Percentiles rank a stretch among this genome's conserved stretches.
phyloP scores from a whole-genome alignment of 2,797 vertebrate genomes.

The Perodicticus potto region DNA sequence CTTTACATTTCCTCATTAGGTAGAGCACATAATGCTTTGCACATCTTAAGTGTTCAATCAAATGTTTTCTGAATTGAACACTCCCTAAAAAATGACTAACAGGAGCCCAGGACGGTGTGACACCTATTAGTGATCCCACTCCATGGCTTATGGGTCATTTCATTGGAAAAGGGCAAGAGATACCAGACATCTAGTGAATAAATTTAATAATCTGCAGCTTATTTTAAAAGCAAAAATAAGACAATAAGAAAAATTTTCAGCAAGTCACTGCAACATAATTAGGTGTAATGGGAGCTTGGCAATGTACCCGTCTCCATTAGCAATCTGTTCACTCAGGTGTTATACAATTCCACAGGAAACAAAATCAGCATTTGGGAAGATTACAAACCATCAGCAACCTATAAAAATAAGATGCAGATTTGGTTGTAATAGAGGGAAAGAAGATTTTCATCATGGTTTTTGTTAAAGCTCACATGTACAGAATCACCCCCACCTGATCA shows the following conservation, averaged over 20 bases:
- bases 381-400: constrained; percentile 53
- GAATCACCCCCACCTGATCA: not conserved
- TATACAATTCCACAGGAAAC: constrained; percentile 28
- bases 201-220: not conserved
- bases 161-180: not conserved
- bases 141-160: not conserved
- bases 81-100: not conserved
- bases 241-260: not conserved
- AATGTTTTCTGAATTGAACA: constrained; percentile 30
- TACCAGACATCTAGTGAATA: not conserved
- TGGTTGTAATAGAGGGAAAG: not conserved
- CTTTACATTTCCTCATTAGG: not conserved
- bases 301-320: constrained; percentile 38
- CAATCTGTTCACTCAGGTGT: constrained; percentile 54
- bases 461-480: not conserved
- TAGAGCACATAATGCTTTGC: not conserved
- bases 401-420: not conserved
- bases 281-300: constrained; percentile 43
- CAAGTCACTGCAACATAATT: not conserved
- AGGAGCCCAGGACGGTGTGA: not conserved
- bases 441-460: not conserved
- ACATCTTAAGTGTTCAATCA: not conserved
- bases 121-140: not conserved
- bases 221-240: constrained; percentile 61
- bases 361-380: not conserved